These are phyloP conservation scores for Acronicta leporina DNA, from an alignment of 2,888 invertebrate species.

Conservation along the genomic window DNA sequence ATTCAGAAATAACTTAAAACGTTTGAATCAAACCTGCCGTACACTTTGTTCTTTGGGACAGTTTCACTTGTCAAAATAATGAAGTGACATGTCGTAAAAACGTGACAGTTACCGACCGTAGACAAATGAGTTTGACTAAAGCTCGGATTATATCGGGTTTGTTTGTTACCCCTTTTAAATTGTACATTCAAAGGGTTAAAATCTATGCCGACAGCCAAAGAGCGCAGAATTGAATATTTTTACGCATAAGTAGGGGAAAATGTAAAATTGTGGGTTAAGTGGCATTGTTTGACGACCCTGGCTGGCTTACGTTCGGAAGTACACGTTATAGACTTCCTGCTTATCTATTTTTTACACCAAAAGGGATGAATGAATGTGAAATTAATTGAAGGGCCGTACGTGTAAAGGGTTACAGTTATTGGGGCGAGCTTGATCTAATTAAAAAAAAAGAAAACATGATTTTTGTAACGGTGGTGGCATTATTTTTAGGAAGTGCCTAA, in stretches of 20 bases:
- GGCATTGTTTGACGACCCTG: conserved; percentile 72
- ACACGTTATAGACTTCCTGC: conserved; percentile 73
- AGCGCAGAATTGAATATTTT: conserved; percentile 52
- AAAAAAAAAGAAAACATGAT: conserved; percentile 33
- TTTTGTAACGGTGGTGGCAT: neutral
- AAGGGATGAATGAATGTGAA: conserved; percentile 82
- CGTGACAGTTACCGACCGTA: conserved; percentile 73
- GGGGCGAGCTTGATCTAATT: conserved; percentile 59
- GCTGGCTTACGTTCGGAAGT: conserved; percentile 68
- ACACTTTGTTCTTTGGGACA: conserved; percentile 58
- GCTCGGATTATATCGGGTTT: conserved; percentile 74
- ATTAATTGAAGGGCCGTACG: conserved; percentile 82
- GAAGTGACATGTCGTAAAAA: conserved; percentile 75
- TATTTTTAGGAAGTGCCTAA: no score
- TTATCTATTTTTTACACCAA: conserved; percentile 73
- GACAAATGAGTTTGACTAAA: conserved; percentile 68
- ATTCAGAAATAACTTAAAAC: conserved; percentile 51
- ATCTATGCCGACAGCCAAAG: conserved; percentile 53
- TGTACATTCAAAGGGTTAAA: conserved; percentile 37
- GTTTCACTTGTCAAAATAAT: conserved; percentile 79
- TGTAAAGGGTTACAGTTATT: conserved; percentile 70
- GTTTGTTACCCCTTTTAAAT: conserved; percentile 57
- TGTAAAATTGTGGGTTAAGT: conserved; percentile 67
- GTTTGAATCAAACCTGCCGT: conserved; percentile 51
- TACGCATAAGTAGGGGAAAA: conserved; percentile 31